Base-by-base conservation (phyloP, 2,113 vertebrate species). In the Phyllostomus discolor region DNA sequence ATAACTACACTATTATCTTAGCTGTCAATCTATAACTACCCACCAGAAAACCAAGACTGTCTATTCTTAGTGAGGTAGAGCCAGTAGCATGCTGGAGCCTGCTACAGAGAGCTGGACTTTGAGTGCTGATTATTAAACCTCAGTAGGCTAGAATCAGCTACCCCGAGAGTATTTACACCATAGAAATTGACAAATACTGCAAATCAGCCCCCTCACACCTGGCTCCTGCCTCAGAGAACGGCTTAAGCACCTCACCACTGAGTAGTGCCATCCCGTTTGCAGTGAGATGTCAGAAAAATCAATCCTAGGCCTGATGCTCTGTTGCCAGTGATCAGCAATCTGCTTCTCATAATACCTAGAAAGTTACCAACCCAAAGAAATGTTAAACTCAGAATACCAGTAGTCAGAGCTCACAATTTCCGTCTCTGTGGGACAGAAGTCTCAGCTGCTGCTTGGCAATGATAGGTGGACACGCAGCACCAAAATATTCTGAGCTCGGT, bases 401-500 rank as follows among this genome's bases (percentile, higher is more conserved):
- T 50, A 41, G 62, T 46, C 19, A 73, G 72, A 80, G 64, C 69
- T 88, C 48, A 31, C 43, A 31, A 1, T 93, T 96, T 92, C 69
- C 72, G 41, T 85, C 72, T 92, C 62, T 88, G 82, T 80, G 93
- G 57, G 57, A 70, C 67, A 87, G 62, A 92, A 88, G 57, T 62
- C 48, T 96, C 76, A 94, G 72, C 67, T 86, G 91, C 89, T 93
- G 33, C 66, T 95, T 95, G 91, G 81, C 97, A 95, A 31, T 31
- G 54, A n/a, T 20, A 92, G 50, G 69, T 67, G 92, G 96, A 80
- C 89, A 54, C 7, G 35, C 33, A 78, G 26, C 24, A 62, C 54
- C 88, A 75, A 91, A 80, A 92, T 95, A 78, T 85, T 73, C 75
- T 69, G 28, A 96, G 50, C 43, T 83, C 50, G 17, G 52, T 73